Evolutionary conservation across 53 echinoderm and acorn worm species (phyloP).

Genomic region (Holothuria scabra): DNA sequence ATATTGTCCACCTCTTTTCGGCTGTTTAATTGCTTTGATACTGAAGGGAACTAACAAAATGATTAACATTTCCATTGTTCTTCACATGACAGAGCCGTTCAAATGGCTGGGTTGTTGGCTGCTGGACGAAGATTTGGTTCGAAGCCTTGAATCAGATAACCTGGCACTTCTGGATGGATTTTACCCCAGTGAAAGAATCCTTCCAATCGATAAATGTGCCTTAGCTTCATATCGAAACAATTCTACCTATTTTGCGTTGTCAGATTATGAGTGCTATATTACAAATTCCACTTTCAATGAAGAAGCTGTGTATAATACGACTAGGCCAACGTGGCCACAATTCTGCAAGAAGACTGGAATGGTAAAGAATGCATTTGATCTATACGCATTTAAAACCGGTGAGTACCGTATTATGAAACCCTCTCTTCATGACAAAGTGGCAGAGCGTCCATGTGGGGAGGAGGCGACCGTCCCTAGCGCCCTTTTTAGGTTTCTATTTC

Average conservation of each 20-base stretch:
- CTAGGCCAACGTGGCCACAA: background rate
- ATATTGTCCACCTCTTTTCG: too few relatives aligned
- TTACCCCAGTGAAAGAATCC: background rate
- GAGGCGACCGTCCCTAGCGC: too few relatives aligned
- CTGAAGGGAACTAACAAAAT: too few relatives aligned
- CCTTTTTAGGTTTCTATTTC: too few relatives aligned
- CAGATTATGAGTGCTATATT: background rate
- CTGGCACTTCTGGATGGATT: slow-evolving; percentile 1
- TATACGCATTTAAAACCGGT: background rate
- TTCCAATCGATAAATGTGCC: slow-evolving; percentile 8
- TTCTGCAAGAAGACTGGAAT: background rate
- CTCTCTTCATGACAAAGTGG: too few relatives aligned
- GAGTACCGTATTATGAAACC: too few relatives aligned
- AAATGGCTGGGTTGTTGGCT: slow-evolving; percentile 6
- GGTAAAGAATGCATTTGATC: background rate
- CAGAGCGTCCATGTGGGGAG: too few relatives aligned
- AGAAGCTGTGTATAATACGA: too few relatives aligned
- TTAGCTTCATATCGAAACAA: background rate
- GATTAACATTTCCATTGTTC: too few relatives aligned
- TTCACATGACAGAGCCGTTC: background rate
- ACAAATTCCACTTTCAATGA: background rate
- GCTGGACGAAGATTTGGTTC: background rate
- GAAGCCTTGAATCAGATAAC: background rate
- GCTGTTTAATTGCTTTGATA: too few relatives aligned
- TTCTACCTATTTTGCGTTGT: background rate